Evolutionary conservation across 2,888 invertebrate species (phyloP), one percentile per base, ranked within the genome.

Genomic region (Ophioninae sp.): DNA sequence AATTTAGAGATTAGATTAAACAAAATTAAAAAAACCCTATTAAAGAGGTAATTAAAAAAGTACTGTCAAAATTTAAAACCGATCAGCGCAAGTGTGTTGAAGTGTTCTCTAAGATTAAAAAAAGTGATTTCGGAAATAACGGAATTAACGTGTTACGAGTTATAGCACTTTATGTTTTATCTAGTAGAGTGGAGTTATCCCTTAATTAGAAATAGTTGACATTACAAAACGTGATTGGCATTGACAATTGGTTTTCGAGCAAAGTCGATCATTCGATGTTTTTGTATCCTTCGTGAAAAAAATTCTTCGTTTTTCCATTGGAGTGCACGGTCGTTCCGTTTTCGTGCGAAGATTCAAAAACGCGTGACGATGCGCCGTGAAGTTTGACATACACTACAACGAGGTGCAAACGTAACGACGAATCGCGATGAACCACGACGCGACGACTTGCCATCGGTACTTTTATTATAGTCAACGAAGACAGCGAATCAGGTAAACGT

Each of bases 381-480:
- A 13, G 10, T 51, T 51, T 51, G 51, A 51, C 13, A 10, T 51
- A 51, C 13, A 51, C 30, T 30, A 30, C 30, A 30, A 30, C 30
- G 13, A 51, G 13, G 51, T 51, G 51, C 6, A 17, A 51, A 64
- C n/a, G 30, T 20, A 39, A 23, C 39, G 86, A 86, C 86, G 79
- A 78, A 87, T 82, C 78, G 91, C 84, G 86, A 92, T 92, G 92
- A 92, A 91, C 88, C 88, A 91, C 91, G 91, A 91, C 85, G 84
- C 90, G 81, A 82, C 89, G 74, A 87, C 90, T 83, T 92, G 91
- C 86, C 90, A 87, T 61, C 90, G 89, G 82, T 91, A 92, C 83
- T 92, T 92, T 86, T 92, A 92, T 86, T 90, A 88, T 86, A 92
- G 92, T 77, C 91, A 92, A 85, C 89, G 92, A 80, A 88, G 92